A percentile compares a stretch with the other conserved stretches of the same genome.
Evolutionary conservation across 2,113 vertebrate species (phyloP).

Genomic region (Stomatorhinus ivindoensis): DNA sequence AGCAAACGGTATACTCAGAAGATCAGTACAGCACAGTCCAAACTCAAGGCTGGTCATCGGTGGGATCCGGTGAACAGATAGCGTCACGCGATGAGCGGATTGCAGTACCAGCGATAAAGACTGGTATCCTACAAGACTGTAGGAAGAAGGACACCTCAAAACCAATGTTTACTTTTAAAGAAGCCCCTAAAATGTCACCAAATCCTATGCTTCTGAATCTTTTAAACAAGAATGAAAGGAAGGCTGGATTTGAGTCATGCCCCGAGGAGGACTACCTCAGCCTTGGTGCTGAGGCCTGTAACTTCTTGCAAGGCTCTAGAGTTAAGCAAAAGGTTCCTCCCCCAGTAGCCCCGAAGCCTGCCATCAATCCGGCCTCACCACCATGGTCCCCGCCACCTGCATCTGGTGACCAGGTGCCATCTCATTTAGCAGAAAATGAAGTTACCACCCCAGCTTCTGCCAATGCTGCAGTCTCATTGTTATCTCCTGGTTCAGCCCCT

Average conservation of each 20-base stretch:
- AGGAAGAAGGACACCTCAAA: constrained; percentile 68
- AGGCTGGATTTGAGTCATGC: constrained; percentile 78
- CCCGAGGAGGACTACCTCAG: constrained; percentile 97
- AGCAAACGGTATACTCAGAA: constrained; percentile 63
- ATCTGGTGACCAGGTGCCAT: constrained; percentile 56
- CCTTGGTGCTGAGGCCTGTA: constrained; percentile 93
- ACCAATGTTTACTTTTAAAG: constrained; percentile 95
- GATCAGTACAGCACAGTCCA: constrained; percentile 44
- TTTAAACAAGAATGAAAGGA: constrained; percentile 73
- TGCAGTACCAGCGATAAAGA: constrained; percentile 81
- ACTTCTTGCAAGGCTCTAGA: constrained; percentile 80
- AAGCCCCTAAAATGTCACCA: constrained; percentile 80
- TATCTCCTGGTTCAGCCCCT: constrained; percentile 42
- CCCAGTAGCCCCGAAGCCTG: constrained; percentile 89
- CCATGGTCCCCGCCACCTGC: constrained; percentile 70
- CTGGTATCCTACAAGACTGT: constrained; percentile 78
- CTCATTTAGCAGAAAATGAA: constrained; percentile 64
- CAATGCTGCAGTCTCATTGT: constrained; percentile 30
- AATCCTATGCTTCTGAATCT: constrained; percentile 89
- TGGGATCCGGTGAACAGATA: constrained; percentile 73
- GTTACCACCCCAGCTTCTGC: constrained; percentile 53
- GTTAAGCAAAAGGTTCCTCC: constrained; percentile 84
- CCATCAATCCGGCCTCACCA: constrained; percentile 68
- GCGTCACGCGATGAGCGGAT: constrained; percentile 93
- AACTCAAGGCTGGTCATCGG: constrained; percentile 44